phyloP scores from a whole-genome alignment of 2,113 vertebrate genomes.

The Isichthys henryi region DNA sequence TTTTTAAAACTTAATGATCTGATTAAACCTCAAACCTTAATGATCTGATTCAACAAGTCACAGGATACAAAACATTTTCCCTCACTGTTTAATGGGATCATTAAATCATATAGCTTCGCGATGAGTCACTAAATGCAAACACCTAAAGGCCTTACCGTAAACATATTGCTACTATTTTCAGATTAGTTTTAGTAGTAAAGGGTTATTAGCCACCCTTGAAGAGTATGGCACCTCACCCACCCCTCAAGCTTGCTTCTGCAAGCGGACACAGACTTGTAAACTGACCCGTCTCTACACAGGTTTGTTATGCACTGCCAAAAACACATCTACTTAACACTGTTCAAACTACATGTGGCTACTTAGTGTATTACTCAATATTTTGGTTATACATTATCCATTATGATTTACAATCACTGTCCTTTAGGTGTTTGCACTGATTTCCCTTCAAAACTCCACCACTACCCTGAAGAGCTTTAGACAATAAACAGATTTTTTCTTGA shows the following conservation, averaged over 20 bases:
- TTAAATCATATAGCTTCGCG: constrained; percentile 2
- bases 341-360: neutral
- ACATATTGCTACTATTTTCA: constrained; percentile 18
- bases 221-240: neutral
- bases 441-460: neutral
- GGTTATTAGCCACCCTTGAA: neutral
- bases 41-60: neutral
- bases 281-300: constrained; percentile 7
- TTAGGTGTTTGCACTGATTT: too few relatives aligned
- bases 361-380: neutral
- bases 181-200: neutral
- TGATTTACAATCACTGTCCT: neutral
- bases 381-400: neutral
- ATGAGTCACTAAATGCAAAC: constrained; percentile 16
- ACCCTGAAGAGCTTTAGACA: neutral
- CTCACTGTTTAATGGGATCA: neutral
- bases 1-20: neutral
- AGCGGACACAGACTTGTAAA: constrained; percentile 3
- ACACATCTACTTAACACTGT: neutral
- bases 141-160: neutral
- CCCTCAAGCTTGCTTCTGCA: neutral
- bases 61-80: constrained; percentile 14
- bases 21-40: neutral
- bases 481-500: neutral
- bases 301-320: neutral